phyloP scores from a whole-genome alignment of 2,888 invertebrate genomes.

The Monopis laevigella region DNA sequence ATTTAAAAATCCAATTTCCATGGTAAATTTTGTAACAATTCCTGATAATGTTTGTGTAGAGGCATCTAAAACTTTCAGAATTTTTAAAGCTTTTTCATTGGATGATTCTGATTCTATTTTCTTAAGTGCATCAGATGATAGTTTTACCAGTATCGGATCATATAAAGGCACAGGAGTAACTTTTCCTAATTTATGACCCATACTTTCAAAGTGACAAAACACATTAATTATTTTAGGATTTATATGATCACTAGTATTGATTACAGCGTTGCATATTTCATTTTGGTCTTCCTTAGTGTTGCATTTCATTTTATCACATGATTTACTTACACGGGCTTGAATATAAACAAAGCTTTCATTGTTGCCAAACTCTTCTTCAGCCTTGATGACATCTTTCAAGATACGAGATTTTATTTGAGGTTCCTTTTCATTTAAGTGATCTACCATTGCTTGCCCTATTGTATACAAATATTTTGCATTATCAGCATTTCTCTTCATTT shows the following conservation, averaged over 20 bases:
- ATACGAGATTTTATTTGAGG: slow-evolving; percentile 32
- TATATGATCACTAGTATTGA: slow-evolving; percentile 43
- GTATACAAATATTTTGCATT: slow-evolving; percentile 36
- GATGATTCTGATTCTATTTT: slow-evolving; percentile 38
- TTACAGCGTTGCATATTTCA: slow-evolving; percentile 64
- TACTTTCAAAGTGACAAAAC: slow-evolving; percentile 49
- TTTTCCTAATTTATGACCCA: slow-evolving; percentile 23
- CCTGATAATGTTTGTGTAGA: slow-evolving; percentile 33
- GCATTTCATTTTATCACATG: slow-evolving; percentile 35
- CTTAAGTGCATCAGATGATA: slow-evolving; percentile 29
- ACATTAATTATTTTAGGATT: slow-evolving; percentile 53
- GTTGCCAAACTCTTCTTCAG: slow-evolving; percentile 41
- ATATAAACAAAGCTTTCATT: slow-evolving; percentile 36
- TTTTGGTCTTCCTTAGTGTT: slow-evolving; percentile 32
- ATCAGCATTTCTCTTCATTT: slow-evolving; percentile 37
- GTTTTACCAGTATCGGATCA: slow-evolving; percentile 32
- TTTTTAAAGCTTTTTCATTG: slow-evolving; percentile 28
- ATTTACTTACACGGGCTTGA: slow-evolving; percentile 34
- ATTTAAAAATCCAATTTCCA: slow-evolving; percentile 33
- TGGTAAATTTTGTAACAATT: slow-evolving; percentile 34
- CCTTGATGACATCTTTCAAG: slow-evolving; percentile 36
- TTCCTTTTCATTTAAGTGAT: slow-evolving; percentile 43
- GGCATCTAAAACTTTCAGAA: slow-evolving; percentile 35
- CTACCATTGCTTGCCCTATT: slow-evolving; percentile 35
- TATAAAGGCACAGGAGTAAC: slow-evolving; percentile 27